Evolutionary conservation across 2,888 invertebrate genomes (phyloP).

Genomic region (Strigamia crassipes): DNA sequence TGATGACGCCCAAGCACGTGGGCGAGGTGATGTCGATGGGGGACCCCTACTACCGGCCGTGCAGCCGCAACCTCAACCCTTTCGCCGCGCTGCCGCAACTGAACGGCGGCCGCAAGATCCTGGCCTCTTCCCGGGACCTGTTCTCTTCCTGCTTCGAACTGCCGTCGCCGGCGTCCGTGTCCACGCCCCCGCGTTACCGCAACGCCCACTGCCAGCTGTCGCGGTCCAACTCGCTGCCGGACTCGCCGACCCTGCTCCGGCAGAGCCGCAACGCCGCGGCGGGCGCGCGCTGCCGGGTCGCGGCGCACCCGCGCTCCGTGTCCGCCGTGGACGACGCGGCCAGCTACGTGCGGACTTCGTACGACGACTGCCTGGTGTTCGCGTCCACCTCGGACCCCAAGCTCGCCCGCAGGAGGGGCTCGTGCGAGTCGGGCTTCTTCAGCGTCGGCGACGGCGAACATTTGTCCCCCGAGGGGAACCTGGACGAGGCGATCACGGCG

Average conservation of each 20-base stretch:
- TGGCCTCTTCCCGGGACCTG: constrained; percentile 66
- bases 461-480: constrained; percentile 52
- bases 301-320: constrained; percentile 49
- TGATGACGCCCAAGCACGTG: constrained; percentile 68
- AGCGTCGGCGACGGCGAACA: constrained; percentile 71
- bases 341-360: constrained; percentile 52
- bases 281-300: no score
- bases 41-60: constrained; percentile 80
- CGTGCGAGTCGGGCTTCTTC: constrained; percentile 88
- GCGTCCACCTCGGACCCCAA: constrained; percentile 50
- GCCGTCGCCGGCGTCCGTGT: constrained; percentile 66
- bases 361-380: constrained; percentile 48
- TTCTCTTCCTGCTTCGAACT: constrained; percentile 80
- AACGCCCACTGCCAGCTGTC: constrained; percentile 46
- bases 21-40: constrained; percentile 85
- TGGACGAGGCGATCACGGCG: constrained; percentile 29
- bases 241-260: constrained; percentile 50
- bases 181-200: constrained; percentile 50
- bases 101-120: constrained; percentile 76
- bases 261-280: background rate
- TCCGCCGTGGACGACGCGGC: constrained; percentile 51
- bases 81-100: constrained; percentile 75
- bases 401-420: constrained; percentile 68
- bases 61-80: constrained; percentile 67
- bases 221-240: constrained; percentile 52